Conservation (phyloP, 2,113 vertebrate genomes). For the Sula dactylatra region DNA sequence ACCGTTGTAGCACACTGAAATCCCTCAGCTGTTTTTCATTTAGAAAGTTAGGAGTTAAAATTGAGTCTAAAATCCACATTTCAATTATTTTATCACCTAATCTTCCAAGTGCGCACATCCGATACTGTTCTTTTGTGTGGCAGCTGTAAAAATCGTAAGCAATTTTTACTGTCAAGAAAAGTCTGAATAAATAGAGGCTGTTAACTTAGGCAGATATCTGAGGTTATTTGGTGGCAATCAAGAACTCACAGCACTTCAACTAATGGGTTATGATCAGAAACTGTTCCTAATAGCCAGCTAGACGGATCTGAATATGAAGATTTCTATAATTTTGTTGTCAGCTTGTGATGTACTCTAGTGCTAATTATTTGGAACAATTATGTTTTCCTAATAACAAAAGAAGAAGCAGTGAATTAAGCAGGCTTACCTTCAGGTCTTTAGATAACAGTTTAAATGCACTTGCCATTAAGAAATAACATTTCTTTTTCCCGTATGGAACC, state of each 20-base stretch:
- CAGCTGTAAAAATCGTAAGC: conserved; percentile 76
- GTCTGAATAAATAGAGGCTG: conserved; percentile 77
- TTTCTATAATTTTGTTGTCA: conserved; percentile 89
- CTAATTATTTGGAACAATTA: conserved; percentile 88
- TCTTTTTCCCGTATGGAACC: conserved; percentile 69
- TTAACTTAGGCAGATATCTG: conserved; percentile 77
- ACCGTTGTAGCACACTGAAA: not conserved
- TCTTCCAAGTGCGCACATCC: conserved; percentile 46
- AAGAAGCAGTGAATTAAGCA: conserved; percentile 81
- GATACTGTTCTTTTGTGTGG: conserved; percentile 74
- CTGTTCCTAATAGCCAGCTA: conserved; percentile 82
- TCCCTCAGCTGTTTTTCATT: conserved; percentile 27
- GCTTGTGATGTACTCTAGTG: conserved; percentile 82
- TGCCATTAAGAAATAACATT: conserved; percentile 79
- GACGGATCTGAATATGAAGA: conserved; percentile 82
- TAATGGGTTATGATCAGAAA: conserved; percentile 84
- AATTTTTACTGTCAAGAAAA: conserved; percentile 79
- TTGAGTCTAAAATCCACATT: conserved; percentile 60
- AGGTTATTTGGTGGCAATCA: conserved; percentile 81
- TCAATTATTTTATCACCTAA: conserved; percentile 66
- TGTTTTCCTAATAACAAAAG: conserved; percentile 86
- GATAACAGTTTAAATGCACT: conserved; percentile 80
- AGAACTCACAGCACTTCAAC: conserved; percentile 77
- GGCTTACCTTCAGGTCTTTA: conserved; percentile 81
- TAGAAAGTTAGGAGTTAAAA: conserved; percentile 53